Base-by-base conservation (phyloP, 1,140 invertebrate genomes). In the Teleogryllus occipitalis region DNA sequence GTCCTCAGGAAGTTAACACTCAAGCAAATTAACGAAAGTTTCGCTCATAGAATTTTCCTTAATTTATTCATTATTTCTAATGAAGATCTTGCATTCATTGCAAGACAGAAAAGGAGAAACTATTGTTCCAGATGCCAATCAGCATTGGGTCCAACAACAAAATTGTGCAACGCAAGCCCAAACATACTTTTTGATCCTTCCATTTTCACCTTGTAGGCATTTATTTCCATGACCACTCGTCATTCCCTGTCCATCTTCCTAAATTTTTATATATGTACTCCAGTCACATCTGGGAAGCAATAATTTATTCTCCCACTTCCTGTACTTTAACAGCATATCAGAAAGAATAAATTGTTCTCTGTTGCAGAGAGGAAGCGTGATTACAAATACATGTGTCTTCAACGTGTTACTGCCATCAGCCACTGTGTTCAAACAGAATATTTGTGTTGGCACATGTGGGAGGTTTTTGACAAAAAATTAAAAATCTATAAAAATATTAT, bases 21-120 rank as follows among this genome's bases (percentile, higher is more conserved):
- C 80, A 39, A 39, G 85, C 83, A 79, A 88, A 88, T 87, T 87
- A 87, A 87, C 86, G 84, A 85, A 84, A 83, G 81, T 84, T 65
- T 83, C 76, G 81, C 80, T 82, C 74, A 82, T 86, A 86, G 85
- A 85, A 81, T 83, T 81, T 85, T 87, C 54, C 85, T 86, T 87
- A 87, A 86, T 86, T 84, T 83, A 83, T 83, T 83, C 47, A 47
- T 76, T 65, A 75, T 46, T 73, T 22, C 22, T 14, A 78, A 78
- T 77, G 46, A 47, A n/a, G 39, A n/a, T 77, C 76, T 48, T 18
- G n/a, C 76, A 46, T 46, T 75, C 8, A 2, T 46, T 21, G 47
- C 46, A 47, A 77, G 39, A 21, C 39, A 47, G 47, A 21, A 12
- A 78, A 79, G 22, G 48, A 46, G 54, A 46, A 27, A 80, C 39